Conservation (phyloP, 2,888 invertebrate species). For the Synanthedon formicaeformis region DNA sequence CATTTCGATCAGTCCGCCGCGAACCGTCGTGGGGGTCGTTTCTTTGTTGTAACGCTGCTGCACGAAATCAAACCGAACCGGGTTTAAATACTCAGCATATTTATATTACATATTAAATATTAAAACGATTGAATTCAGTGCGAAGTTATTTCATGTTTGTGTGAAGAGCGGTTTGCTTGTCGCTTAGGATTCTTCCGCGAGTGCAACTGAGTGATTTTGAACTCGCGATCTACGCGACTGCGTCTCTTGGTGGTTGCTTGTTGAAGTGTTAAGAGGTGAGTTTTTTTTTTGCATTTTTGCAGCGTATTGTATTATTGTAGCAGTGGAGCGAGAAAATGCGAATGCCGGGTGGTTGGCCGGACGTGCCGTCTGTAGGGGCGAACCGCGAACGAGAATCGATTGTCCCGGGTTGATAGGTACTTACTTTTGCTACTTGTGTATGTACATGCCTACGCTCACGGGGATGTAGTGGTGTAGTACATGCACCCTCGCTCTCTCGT, state of each 20-base stretch:
- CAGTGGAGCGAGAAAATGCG: not conserved
- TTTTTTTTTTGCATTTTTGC: constrained; percentile 43
- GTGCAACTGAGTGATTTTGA: constrained; percentile 49
- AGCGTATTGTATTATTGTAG: too few relatives aligned
- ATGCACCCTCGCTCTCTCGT: constrained; percentile 44
- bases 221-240: constrained; percentile 57
- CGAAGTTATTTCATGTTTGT: constrained; percentile 48
- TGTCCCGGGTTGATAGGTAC: constrained; percentile 27
- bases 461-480: constrained; percentile 6
- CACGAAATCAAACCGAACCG: constrained; percentile 24
- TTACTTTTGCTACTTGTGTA: constrained; percentile 7
- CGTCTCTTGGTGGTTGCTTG: constrained; percentile 50
- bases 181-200: constrained; percentile 31
- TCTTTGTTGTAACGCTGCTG: constrained; percentile 14
- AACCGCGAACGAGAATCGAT: constrained; percentile 56
- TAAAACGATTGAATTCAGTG: constrained; percentile 34
- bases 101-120: constrained; percentile 15
- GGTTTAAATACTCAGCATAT: constrained; percentile 31
- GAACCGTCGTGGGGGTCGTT: constrained; percentile 48
- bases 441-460: constrained; percentile 13
- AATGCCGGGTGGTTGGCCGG: constrained; percentile 27
- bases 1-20: constrained; percentile 59
- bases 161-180: constrained; percentile 22
- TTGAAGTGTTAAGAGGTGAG: constrained; percentile 62
- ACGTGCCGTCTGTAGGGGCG: constrained; percentile 35